A percentile compares a stretch with the other conserved stretches of the same genome.
These are phyloP conservation scores for Apus apus DNA, from an alignment of 2,113 vertebrate species.

Conservation along the genomic window DNA sequence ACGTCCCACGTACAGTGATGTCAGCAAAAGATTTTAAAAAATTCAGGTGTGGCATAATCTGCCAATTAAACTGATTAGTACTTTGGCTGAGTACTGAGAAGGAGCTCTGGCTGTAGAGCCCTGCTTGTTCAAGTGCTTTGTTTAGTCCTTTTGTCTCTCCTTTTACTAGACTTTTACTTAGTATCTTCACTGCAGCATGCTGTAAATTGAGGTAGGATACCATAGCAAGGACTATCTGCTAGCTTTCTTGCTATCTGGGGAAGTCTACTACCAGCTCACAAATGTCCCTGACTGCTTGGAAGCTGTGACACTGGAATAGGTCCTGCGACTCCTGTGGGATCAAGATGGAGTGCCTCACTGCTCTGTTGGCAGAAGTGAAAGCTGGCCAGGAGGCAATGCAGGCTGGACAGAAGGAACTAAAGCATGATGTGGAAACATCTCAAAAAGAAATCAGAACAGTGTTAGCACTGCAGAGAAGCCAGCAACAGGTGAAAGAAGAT, in stretches of 20 bases:
- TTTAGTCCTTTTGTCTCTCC: not conserved
- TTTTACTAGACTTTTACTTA: not conserved
- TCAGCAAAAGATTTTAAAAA: constrained; percentile 66
- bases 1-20: constrained; percentile 27
- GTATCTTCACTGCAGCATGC: not conserved
- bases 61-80: constrained; percentile 63
- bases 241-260: not conserved
- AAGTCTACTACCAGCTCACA: not conserved
- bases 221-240: not conserved
- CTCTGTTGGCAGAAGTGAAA: constrained; percentile 46
- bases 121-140: not conserved
- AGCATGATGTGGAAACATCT: constrained; percentile 15
- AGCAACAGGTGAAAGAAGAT: constrained; percentile 67
- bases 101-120: not conserved
- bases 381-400: constrained; percentile 41
- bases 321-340: not conserved
- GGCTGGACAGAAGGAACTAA: constrained; percentile 52
- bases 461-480: constrained; percentile 54
- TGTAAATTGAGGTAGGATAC: not conserved
- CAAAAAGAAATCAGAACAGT: constrained; percentile 38
- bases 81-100: constrained; percentile 32
- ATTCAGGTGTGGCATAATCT: constrained; percentile 67
- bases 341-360: constrained; percentile 25
- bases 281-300: not conserved
- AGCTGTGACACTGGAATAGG: constrained; percentile 8